Evolutionary conservation across 2,888 invertebrate genomes (phyloP).

Genomic region (Temnothorax rugatulus): DNA sequence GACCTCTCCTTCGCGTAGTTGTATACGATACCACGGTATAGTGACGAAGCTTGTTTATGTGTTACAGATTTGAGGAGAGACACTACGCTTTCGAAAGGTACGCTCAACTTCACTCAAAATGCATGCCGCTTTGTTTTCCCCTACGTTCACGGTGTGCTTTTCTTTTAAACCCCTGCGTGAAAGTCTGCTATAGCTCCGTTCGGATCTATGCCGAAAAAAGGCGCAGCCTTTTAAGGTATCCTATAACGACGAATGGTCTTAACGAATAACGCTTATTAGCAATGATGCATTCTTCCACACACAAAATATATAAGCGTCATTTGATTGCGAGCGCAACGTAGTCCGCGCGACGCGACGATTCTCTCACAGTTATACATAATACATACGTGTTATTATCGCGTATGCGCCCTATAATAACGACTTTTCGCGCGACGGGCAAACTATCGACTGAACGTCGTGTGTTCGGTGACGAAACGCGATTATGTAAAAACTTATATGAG

Average conservation of each 20-base stretch:
- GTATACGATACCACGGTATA: constrained; percentile 62
- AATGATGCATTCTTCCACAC: neutral
- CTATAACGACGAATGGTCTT: neutral
- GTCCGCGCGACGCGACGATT: constrained; percentile 36
- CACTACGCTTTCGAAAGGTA: constrained; percentile 86
- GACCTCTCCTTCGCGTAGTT: constrained; percentile 67
- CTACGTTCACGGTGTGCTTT: neutral
- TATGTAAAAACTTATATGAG: constrained; percentile 81
- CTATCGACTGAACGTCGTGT: constrained; percentile 79
- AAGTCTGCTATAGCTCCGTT: neutral
- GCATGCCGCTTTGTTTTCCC: constrained; percentile 63
- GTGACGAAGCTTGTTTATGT: constrained; percentile 81
- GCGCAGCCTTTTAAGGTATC: too few relatives aligned
- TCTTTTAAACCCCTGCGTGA: neutral
- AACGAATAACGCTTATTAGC: neutral
- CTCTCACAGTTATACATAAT: constrained; percentile 73
- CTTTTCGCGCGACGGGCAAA: constrained; percentile 60
- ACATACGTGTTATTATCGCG: constrained; percentile 72
- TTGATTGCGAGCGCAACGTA: neutral
- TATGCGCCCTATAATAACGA: constrained; percentile 52
- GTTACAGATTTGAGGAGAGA: constrained; percentile 86
- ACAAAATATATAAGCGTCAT: neutral
- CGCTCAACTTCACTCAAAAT: constrained; percentile 62
- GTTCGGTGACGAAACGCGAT: constrained; percentile 79
- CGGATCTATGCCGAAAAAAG: too few relatives aligned